These are phyloP conservation scores for Crepidodera aurea DNA, from an alignment of 2,888 invertebrate species.

Conservation along the genomic window DNA sequence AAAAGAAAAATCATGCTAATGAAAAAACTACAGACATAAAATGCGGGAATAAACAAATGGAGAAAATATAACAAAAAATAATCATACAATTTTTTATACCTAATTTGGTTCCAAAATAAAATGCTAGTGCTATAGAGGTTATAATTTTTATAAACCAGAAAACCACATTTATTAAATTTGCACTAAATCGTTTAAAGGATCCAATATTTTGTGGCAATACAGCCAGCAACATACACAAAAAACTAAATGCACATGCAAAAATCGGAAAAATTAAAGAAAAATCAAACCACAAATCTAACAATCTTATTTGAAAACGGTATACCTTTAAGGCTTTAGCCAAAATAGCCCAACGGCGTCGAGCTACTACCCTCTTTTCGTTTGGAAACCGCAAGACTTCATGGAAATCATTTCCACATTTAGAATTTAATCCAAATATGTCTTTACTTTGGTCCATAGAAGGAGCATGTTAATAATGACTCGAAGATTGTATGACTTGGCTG, in stretches of 20 bases:
- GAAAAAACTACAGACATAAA: no score
- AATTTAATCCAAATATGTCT: conserved; percentile 55
- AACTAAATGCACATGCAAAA: background rate
- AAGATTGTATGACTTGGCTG: conserved; percentile 38
- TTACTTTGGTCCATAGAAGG: conserved; percentile 60
- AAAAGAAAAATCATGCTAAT: conserved; percentile 1
- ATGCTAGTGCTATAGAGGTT: no score
- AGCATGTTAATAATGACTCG: conserved; percentile 47
- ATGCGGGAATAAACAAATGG: no score
- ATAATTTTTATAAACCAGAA: no score
- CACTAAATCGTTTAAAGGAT: no score
- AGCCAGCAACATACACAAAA: no score
- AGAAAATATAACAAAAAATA: no score
- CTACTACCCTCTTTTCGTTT: conserved; percentile 64
- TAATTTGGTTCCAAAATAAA: no score
- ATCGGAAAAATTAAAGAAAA: conserved; percentile 8
- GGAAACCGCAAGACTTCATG: conserved; percentile 54
- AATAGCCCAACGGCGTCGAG: conserved; percentile 74
- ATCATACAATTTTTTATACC: no score
- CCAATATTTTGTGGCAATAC: no score
- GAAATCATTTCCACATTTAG: conserved; percentile 56
- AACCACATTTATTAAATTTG: no score
- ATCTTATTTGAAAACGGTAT: conserved; percentile 53
- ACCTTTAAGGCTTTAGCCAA: conserved; percentile 71
- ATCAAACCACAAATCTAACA: conserved; percentile 25